phyloP scores from a whole-genome alignment of 2,888 invertebrate genomes.

The Colostygia pectinataria region DNA sequence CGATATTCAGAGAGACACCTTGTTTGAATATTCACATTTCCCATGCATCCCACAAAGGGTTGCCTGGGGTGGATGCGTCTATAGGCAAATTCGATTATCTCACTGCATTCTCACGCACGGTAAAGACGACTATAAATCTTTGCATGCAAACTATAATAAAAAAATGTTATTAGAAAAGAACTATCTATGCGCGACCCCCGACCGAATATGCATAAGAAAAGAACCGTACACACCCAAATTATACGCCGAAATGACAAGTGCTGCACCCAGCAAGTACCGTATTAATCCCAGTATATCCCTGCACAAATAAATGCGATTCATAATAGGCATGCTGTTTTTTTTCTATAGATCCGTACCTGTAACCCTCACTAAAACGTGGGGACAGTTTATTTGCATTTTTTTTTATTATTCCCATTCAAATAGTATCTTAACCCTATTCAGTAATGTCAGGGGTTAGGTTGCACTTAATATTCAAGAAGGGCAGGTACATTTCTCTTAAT shows the following conservation, averaged over 20 bases:
- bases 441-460: conserved; percentile 83
- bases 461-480: conserved; percentile 84
- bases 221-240: conserved; percentile 75
- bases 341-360: conserved; percentile 67
- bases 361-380: conserved; percentile 67
- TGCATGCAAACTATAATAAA: conserved; percentile 74
- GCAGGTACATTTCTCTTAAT: conserved; percentile 84
- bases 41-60: conserved; percentile 76
- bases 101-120: conserved; percentile 74
- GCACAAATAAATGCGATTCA: conserved; percentile 54
- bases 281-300: conserved; percentile 38
- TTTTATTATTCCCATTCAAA: conserved; percentile 80
- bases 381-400: conserved; percentile 83
- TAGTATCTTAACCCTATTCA: conserved; percentile 82
- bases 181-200: conserved; percentile 76
- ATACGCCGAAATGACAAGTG: conserved; percentile 80
- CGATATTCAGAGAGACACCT: conserved; percentile 82
- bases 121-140: conserved; percentile 77
- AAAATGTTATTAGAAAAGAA: conserved; percentile 78
- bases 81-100: conserved; percentile 83
- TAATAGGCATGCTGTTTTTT: conserved; percentile 72
- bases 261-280: conserved; percentile 56
- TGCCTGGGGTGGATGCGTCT: conserved; percentile 70
- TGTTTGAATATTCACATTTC: conserved; percentile 82
- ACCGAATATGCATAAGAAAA: conserved; percentile 77